These are phyloP conservation scores for Triplophysa dalaica DNA, from an alignment of 2,113 vertebrate genomes.

Conservation along the genomic window DNA sequence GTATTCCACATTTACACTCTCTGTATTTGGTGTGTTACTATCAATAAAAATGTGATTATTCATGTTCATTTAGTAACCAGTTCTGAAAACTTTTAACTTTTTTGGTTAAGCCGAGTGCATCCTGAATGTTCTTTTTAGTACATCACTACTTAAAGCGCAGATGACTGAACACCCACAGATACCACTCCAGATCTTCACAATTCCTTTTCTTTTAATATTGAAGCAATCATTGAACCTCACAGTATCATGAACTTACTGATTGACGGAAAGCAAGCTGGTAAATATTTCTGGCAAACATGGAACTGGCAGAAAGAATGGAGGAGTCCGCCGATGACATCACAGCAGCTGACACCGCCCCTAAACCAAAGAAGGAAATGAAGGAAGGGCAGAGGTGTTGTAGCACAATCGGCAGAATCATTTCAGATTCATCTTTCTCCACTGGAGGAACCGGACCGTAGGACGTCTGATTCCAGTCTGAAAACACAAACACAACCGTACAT, in stretches of 20 bases:
- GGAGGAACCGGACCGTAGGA: conserved; percentile 79
- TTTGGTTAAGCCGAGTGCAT: no score
- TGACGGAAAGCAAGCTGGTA: conserved; percentile 94
- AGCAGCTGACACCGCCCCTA: conserved; percentile 92
- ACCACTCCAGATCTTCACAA: no score
- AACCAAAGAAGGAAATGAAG: conserved; percentile 92
- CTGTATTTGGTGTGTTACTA: no score
- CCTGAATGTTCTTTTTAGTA: no score
- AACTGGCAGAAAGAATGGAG: conserved; percentile 95
- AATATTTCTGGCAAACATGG: conserved; percentile 97
- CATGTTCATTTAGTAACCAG: no score
- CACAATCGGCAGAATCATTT: conserved; percentile 95
- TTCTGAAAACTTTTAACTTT: no score
- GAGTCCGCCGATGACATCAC: conserved; percentile 98
- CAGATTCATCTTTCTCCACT: conserved; percentile 81
- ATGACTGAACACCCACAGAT: no score
- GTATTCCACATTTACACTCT: no score
- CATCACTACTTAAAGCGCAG: no score
- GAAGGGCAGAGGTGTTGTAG: conserved; percentile 92
- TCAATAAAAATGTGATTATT: no score
- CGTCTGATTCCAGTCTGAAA: conserved; percentile 92
- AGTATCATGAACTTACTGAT: conserved; percentile 77
- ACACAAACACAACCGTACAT: not conserved
- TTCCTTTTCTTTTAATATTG: no score
- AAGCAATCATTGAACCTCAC: no score